Conservation (phyloP, 2,888 invertebrate genomes). For the Yponomeuta cagnagella region DNA sequence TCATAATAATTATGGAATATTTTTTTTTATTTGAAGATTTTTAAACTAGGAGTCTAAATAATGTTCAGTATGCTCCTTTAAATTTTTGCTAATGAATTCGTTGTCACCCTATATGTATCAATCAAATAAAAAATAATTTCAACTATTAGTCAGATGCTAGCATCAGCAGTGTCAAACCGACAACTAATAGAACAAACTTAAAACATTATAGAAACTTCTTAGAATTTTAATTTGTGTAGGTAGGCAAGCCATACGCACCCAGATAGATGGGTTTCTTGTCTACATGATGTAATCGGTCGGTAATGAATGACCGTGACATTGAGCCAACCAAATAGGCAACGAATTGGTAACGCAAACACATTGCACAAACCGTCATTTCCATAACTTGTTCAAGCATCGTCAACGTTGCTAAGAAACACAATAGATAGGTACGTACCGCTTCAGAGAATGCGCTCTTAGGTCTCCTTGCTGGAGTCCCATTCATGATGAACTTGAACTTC, state of each 20-base stretch:
- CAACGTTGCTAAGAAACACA: background rate
- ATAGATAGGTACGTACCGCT: conserved; percentile 45
- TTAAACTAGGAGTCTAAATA: no score
- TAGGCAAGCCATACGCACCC: background rate
- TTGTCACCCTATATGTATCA: no score
- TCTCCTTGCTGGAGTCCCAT: conserved; percentile 66
- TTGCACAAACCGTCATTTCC: conserved; percentile 2
- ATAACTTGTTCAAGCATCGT: background rate
- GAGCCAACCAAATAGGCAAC: background rate
- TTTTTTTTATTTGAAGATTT: no score
- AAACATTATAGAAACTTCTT: background rate
- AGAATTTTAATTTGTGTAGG: background rate
- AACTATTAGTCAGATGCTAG: background rate
- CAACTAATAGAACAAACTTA: background rate
- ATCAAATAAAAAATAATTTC: background rate
- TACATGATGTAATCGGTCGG: background rate
- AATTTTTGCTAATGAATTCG: no score
- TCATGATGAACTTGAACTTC: conserved; percentile 51
- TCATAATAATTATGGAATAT: no score
- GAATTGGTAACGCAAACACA: background rate
- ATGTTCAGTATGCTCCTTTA: no score
- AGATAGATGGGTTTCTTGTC: background rate
- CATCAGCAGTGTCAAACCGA: background rate
- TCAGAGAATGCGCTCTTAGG: conserved; percentile 70
- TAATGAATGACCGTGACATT: conserved; percentile 3